A percentile compares a stretch with the other conserved stretches of the same genome.
Conservation (phyloP, 2,797 vertebrate species). For the Leptatherina wallacei region DNA sequence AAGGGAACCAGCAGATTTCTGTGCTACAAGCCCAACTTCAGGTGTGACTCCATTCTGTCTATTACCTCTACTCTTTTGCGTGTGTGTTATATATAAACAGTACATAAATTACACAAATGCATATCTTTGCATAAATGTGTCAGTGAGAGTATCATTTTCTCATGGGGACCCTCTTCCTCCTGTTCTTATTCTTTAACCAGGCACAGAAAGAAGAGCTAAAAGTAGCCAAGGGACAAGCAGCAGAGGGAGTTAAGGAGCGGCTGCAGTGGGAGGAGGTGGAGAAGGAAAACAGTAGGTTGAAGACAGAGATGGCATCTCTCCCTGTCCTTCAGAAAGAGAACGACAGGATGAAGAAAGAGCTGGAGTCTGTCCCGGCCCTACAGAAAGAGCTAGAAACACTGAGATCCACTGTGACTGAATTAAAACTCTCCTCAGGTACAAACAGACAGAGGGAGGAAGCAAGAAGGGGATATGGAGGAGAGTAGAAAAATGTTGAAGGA, state of each 20-base stretch:
- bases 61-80: conserved; percentile 1
- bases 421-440: conserved; percentile 71
- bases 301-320: conserved; percentile 79
- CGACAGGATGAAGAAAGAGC: conserved; percentile 81
- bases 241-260: conserved; percentile 76
- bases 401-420: conserved; percentile 70
- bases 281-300: conserved; percentile 86
- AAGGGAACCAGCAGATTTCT: conserved; percentile 87
- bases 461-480: conserved; percentile 16
- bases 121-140: conserved; percentile 25
- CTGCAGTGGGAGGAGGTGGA: conserved; percentile 64
- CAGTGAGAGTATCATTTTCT: conserved; percentile 33
- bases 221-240: conserved; percentile 72
- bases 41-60: conserved; percentile 78
- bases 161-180: conserved; percentile 24
- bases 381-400: conserved; percentile 85
- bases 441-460: conserved; percentile 34
- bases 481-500: conserved; percentile 14
- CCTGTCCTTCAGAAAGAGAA: conserved; percentile 84
- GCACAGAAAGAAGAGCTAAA: conserved; percentile 88
- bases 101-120: conserved; percentile 12
- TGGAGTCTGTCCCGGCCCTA: conserved; percentile 78
- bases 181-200: conserved; percentile 66
- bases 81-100: neutral
- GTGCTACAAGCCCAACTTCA: conserved; percentile 88